These are phyloP conservation scores for Nannoperca australis DNA, from an alignment of 2,797 vertebrate species.

Conservation along the genomic window DNA sequence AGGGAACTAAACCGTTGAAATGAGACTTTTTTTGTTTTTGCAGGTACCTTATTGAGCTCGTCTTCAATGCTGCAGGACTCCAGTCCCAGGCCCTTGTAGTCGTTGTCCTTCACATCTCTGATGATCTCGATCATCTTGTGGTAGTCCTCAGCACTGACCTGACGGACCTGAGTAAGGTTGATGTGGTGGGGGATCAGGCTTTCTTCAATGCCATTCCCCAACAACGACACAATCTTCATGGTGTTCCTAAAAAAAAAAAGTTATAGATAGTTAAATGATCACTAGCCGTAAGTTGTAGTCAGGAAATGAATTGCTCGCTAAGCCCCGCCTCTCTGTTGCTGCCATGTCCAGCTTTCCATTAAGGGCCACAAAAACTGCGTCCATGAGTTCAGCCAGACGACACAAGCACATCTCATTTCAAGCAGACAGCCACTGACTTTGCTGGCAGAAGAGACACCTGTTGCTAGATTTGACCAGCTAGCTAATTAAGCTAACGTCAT, in stretches of 20 bases:
- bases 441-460: too few species aligned
- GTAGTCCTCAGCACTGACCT: conserved; percentile 90
- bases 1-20: background rate
- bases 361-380: too few species aligned
- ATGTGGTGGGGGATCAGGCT: conserved; percentile 91
- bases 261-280: background rate
- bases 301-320: background rate
- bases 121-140: conserved; percentile 89
- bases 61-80: conserved; percentile 91
- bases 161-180: conserved; percentile 89
- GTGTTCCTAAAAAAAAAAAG: conserved; percentile 85
- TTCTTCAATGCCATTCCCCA: conserved; percentile 86
- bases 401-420: too few species aligned
- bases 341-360: too few species aligned
- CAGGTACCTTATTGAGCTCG: conserved; percentile 93
- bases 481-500: too few species aligned
- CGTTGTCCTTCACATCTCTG: conserved; percentile 85
- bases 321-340: background rate
- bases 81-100: conserved; percentile 87
- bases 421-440: too few species aligned
- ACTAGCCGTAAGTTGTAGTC: background rate
- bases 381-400: too few species aligned
- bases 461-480: too few species aligned
- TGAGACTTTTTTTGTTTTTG: background rate
- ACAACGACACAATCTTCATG: conserved; percentile 86